Conservation (phyloP, 1,140 invertebrate genomes). For the Neuroterus valhalla region DNA sequence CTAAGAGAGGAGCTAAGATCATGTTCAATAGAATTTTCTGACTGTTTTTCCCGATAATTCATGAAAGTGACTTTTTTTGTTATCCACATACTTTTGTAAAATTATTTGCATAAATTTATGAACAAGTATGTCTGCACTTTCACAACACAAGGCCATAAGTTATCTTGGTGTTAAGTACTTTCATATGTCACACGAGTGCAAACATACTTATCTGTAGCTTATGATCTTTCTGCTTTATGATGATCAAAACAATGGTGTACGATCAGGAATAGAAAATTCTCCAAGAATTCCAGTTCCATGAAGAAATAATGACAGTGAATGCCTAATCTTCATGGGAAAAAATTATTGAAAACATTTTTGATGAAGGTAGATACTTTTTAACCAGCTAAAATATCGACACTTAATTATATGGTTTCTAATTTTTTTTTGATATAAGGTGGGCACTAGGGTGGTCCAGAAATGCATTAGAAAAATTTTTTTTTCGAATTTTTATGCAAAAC, state of each 20-base stretch:
- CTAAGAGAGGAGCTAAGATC: too few species aligned
- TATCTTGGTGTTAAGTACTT: slow-evolving; percentile 22
- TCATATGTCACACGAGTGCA: slow-evolving; percentile 16
- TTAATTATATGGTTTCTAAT: too few species aligned
- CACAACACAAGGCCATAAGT: slow-evolving; percentile 15
- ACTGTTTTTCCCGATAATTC: too few species aligned
- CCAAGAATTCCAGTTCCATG: background rate
- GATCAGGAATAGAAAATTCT: background rate
- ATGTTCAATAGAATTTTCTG: too few species aligned
- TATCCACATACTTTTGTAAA: background rate
- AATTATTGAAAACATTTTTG: too few species aligned
- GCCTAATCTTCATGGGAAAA: too few species aligned
- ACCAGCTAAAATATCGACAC: too few species aligned
- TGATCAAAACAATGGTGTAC: background rate
- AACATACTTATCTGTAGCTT: slow-evolving; percentile 19
- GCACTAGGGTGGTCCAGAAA: too few species aligned
- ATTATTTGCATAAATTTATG: background rate
- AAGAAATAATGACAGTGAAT: background rate
- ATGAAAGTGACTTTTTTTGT: background rate
- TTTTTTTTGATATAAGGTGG: too few species aligned
- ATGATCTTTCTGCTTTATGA: slow-evolving; percentile 18
- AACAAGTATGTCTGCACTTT: slow-evolving; percentile 25
- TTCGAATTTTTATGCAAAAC: too few species aligned
- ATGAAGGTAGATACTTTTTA: too few species aligned
- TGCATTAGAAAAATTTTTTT: too few species aligned